Conservation (phyloP, 1,140 invertebrate genomes). For the Dinoponera quadriceps region DNA sequence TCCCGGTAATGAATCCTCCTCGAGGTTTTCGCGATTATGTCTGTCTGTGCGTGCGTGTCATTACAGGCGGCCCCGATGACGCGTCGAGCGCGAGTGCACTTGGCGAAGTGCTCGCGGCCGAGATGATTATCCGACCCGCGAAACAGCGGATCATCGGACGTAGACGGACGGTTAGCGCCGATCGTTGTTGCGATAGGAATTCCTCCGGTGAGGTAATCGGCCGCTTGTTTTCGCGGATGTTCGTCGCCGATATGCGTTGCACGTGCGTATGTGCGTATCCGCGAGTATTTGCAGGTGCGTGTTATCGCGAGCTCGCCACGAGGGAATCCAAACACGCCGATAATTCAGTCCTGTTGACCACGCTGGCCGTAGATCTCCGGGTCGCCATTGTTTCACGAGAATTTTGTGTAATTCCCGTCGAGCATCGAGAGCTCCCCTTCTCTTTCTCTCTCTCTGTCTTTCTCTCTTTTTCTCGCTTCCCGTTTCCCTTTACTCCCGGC, state of each 20-base stretch:
- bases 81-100: slow-evolving; percentile 42
- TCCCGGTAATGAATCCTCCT: slow-evolving; percentile 14
- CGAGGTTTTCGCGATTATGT: slow-evolving; percentile 20
- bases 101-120: background rate
- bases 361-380: slow-evolving; percentile 36
- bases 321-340: slow-evolving; percentile 24
- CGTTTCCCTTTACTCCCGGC: background rate
- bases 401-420: slow-evolving; percentile 58
- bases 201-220: slow-evolving; percentile 58
- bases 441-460: background rate
- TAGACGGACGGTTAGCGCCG: slow-evolving; percentile 53
- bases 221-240: slow-evolving; percentile 59
- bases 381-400: slow-evolving; percentile 57
- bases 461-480: background rate
- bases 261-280: background rate
- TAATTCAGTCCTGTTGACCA: slow-evolving; percentile 52
- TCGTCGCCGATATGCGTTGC: background rate
- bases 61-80: slow-evolving; percentile 9
- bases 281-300: slow-evolving; percentile 5
- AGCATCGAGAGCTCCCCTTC: slow-evolving; percentile 27
- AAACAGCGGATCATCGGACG: slow-evolving; percentile 65
- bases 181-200: slow-evolving; percentile 54
- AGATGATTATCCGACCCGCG: slow-evolving; percentile 66
- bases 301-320: slow-evolving; percentile 16
- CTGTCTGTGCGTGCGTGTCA: no score